Evolutionary conservation across 1,140 invertebrate species (phyloP), one percentile per base, ranked within the genome.

Genomic region (Nymphalis io): DNA sequence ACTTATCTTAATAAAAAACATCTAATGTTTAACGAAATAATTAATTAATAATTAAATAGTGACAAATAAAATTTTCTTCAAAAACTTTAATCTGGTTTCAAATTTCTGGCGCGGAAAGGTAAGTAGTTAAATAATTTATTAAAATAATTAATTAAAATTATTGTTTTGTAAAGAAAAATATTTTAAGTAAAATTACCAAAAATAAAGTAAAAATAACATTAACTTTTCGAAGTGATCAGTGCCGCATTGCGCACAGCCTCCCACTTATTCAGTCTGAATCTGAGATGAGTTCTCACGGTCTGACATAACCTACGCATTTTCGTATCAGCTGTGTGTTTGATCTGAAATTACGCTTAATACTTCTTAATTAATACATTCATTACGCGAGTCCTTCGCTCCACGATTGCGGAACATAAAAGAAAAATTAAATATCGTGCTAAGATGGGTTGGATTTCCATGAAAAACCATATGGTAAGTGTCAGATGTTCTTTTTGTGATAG

Each of bases 191-290:
- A 23, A 27, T 15, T 27, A 55, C n/a, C 3, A 0, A 27, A 33
- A 23, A 27, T 27, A 12, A 55, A 23, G 3, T 55, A 6, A 27
- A 55, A 55, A 55, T 21, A 27, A 27, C 15, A 55, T 27, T 77
- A 79, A 78, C 76, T 73, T 76, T 79, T 77, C 64, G 72, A 78
- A 60, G 60, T 73, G 73, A 80, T 80, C 68, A 78, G 67, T 90
- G 84, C 78, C 89, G 89, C 89, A 91, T 77, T 91, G 89, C 89
- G 89, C 88, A 91, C 87, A 89, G 88, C 88, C 79, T 91, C 87
- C 87, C 76, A 76, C 72, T 83, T 78, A 76, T 77, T 85, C 88
- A 88, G 87, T 89, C 79, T 81, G 81, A 85, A 82, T 89, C 78
- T 81, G 81, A 85, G 84, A 89, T 76, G 72, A 84, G 79, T 87